Conservation (phyloP, 2,113 vertebrate species). For the Hypanus sabinus region DNA sequence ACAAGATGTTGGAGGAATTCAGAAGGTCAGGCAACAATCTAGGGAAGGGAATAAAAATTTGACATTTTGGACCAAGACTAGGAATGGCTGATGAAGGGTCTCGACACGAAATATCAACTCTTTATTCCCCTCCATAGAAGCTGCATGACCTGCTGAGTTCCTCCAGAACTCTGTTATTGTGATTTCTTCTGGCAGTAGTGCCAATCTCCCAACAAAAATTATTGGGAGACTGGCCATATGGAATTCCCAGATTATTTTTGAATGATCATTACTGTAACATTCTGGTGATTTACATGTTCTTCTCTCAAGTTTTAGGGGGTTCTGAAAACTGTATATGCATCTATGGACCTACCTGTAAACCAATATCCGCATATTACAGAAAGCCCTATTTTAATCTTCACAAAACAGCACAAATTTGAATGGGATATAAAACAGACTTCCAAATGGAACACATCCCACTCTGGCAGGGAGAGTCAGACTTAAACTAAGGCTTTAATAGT, state of each 20-base stretch:
- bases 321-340: background rate
- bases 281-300: background rate
- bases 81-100: no score
- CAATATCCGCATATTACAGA: background rate
- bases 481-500: background rate
- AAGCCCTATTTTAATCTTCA: background rate
- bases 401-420: background rate
- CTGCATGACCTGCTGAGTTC: no score
- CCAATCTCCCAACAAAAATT: background rate
- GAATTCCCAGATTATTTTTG: background rate
- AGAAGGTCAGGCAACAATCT: no score
- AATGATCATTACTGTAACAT: background rate
- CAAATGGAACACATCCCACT: background rate
- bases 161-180: background rate
- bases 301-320: background rate
- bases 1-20: no score
- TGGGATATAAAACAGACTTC: background rate
- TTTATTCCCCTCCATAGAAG: no score
- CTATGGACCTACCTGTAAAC: background rate
- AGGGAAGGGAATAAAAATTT: no score
- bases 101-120: no score
- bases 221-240: background rate
- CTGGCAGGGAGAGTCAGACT: background rate
- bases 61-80: no score
- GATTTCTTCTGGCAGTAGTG: no score